Percentiles rank a stretch among this genome's conserved stretches.
Evolutionary conservation across 2,888 invertebrate genomes (phyloP).

Genomic region (Lingula anatina): DNA sequence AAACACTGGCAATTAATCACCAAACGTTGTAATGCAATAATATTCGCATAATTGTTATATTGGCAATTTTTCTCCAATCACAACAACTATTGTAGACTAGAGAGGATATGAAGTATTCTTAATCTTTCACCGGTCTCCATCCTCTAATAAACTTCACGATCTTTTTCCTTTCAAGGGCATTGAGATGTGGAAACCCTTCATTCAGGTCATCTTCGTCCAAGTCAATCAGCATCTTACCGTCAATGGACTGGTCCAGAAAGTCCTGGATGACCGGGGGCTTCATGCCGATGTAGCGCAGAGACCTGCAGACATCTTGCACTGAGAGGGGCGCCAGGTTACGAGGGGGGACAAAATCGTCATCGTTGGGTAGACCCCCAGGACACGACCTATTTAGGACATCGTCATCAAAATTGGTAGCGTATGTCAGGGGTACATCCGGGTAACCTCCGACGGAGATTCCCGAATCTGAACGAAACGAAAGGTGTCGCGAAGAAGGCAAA

Average conservation of each 20-base stretch:
- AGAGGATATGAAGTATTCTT: conserved; percentile 11
- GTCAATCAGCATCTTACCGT: conserved; percentile 39
- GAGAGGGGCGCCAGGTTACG: conserved; percentile 26
- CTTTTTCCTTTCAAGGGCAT: conserved; percentile 44
- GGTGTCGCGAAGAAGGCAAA: too few species aligned
- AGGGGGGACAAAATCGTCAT: conserved; percentile 41
- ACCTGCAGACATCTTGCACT: conserved; percentile 38
- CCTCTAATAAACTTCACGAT: conserved; percentile 44
- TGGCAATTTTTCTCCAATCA: too few species aligned
- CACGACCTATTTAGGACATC: too few species aligned
- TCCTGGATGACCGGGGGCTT: conserved; percentile 37
- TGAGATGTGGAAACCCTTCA: conserved; percentile 46
- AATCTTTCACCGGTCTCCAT: conserved; percentile 47
- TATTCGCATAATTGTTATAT: too few species aligned
- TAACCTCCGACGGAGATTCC: conserved; percentile 5
- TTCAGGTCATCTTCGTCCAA: conserved; percentile 35
- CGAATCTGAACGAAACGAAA: conserved; percentile 2
- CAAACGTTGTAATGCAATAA: too few species aligned
- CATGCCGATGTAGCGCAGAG: conserved; percentile 44
- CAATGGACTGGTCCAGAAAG: conserved; percentile 43
- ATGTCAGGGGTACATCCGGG: too few species aligned
- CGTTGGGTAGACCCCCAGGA: conserved; percentile 18
- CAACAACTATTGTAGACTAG: too few species aligned
- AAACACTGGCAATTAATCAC: too few species aligned
- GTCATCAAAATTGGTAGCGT: too few species aligned